A percentile compares a stretch with the other conserved stretches of the same genome.
phyloP scores from a whole-genome alignment of 2,888 invertebrate species.

The Ctena decussata region DNA sequence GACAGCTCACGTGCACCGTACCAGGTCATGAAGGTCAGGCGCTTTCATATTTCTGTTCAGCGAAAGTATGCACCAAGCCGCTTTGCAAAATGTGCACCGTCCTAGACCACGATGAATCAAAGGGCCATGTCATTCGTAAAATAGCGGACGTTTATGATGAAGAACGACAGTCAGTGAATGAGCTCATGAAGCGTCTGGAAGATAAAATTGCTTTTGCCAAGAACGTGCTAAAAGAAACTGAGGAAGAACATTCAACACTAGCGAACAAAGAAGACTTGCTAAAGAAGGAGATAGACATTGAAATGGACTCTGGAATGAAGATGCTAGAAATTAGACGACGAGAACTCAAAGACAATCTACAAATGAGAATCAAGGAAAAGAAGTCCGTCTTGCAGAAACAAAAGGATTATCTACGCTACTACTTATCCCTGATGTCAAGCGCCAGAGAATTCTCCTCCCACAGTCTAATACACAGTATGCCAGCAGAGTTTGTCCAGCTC shows the following conservation, averaged over 20 bases:
- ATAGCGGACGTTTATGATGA: conserved; percentile 67
- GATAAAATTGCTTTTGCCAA: conserved; percentile 68
- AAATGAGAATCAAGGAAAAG: conserved; percentile 65
- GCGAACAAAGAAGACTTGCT: conserved; percentile 60
- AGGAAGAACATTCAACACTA: conserved; percentile 61
- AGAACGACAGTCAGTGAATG: conserved; percentile 59
- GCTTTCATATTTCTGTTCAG: conserved; percentile 58
- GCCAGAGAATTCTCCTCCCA: conserved; percentile 68
- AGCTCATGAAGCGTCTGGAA: conserved; percentile 65
- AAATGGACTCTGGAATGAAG: conserved; percentile 67
- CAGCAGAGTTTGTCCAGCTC: conserved; percentile 66
- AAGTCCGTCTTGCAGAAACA: conserved; percentile 67
- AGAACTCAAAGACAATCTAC: conserved; percentile 67
- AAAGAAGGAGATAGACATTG: conserved; percentile 68
- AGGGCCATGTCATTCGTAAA: conserved; percentile 63
- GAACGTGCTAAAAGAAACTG: conserved; percentile 69
- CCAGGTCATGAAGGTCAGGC: conserved; percentile 70
- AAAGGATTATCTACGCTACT: conserved; percentile 64
- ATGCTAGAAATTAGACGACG: conserved; percentile 68
- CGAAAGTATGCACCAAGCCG: conserved; percentile 64
- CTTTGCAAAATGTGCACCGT: conserved; percentile 70
- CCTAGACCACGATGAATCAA: conserved; percentile 60
- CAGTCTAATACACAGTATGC: conserved; percentile 68
- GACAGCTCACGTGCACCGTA: conserved; percentile 61
- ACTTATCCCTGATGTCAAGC: conserved; percentile 63